These are phyloP conservation scores for Augochlorella aurata DNA, from an alignment of 2,888 invertebrate genomes.

Conservation along the genomic window DNA sequence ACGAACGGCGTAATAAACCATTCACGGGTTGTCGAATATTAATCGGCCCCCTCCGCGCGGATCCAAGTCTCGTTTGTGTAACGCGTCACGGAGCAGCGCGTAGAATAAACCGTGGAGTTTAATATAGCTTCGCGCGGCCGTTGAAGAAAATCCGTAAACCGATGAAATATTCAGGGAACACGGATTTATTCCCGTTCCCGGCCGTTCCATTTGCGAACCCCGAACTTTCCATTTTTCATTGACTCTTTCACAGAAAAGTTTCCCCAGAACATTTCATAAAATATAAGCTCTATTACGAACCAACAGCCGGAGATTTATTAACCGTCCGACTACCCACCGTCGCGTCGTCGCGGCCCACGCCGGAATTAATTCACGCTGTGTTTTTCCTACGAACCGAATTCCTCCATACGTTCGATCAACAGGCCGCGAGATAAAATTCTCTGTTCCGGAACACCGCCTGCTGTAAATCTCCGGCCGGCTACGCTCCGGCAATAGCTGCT, in stretches of 20 bases:
- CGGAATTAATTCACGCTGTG: not conserved
- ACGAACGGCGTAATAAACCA: slow-evolving; percentile 7
- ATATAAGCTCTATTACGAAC: slow-evolving; percentile 1
- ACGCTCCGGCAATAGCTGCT: not conserved
- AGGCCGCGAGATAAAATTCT: not conserved
- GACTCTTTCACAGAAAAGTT: not conserved
- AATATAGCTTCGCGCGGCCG: not conserved
- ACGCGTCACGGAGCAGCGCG: not conserved
- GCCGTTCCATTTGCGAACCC: slow-evolving; percentile 1
- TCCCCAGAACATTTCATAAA: slow-evolving; percentile 4
- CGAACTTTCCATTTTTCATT: slow-evolving; percentile 8
- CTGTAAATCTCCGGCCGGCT: slow-evolving; percentile 18
- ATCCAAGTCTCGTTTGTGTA: not conserved
- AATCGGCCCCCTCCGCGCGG: not conserved
- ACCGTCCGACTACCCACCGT: not conserved
- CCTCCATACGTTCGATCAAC: slow-evolving; percentile 3
- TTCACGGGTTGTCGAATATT: slow-evolving; percentile 2
- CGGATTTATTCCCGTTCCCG: slow-evolving; percentile 18
- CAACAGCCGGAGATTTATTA: slow-evolving; percentile 4
- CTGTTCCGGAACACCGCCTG: not conserved
- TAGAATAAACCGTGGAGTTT: slow-evolving; percentile 14
- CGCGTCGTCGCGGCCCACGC: not conserved
- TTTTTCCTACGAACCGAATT: not conserved
- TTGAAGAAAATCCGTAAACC: slow-evolving; percentile 8
- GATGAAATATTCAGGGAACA: slow-evolving; percentile 13